Evolutionary conservation across 1,140 invertebrate genomes (phyloP).

Genomic region (Bombus impatiens): DNA sequence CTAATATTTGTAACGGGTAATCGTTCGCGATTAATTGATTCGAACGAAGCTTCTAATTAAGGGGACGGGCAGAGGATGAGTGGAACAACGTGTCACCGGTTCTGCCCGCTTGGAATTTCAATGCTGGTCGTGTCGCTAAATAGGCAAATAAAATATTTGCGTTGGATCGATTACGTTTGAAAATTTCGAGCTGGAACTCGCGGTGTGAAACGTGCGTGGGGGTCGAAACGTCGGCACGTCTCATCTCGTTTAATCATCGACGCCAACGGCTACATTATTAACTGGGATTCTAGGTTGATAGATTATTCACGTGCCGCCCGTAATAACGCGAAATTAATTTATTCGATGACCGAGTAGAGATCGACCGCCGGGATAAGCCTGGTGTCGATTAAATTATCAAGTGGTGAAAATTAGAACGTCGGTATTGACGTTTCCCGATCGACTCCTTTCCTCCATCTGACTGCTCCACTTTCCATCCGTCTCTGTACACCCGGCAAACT

Average conservation of each 20-base stretch:
- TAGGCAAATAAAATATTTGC: constrained; percentile 49
- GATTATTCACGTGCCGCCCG: constrained; percentile 30
- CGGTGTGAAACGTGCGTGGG: neutral
- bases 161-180: constrained; percentile 39
- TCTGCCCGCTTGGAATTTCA: constrained; percentile 24
- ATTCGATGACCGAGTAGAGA: constrained; percentile 52
- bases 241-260: constrained; percentile 46
- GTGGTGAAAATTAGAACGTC: constrained; percentile 52
- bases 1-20: constrained; percentile 33
- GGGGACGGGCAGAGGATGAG: neutral
- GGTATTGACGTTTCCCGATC: constrained; percentile 44
- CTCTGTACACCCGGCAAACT: neutral
- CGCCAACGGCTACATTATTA: constrained; percentile 46
- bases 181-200: constrained; percentile 6
- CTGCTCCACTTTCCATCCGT: constrained; percentile 12
- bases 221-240: neutral
- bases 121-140: constrained; percentile 30
- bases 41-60: constrained; percentile 41
- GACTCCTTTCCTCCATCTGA: constrained; percentile 23
- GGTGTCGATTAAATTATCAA: constrained; percentile 49
- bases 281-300: constrained; percentile 36
- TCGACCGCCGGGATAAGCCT: constrained; percentile 29
- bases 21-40: constrained; percentile 43
- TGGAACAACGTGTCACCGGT: neutral
- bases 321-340: constrained; percentile 61